phyloP scores from a whole-genome alignment of 1,140 invertebrate species.

The Antheraea pernyi region DNA sequence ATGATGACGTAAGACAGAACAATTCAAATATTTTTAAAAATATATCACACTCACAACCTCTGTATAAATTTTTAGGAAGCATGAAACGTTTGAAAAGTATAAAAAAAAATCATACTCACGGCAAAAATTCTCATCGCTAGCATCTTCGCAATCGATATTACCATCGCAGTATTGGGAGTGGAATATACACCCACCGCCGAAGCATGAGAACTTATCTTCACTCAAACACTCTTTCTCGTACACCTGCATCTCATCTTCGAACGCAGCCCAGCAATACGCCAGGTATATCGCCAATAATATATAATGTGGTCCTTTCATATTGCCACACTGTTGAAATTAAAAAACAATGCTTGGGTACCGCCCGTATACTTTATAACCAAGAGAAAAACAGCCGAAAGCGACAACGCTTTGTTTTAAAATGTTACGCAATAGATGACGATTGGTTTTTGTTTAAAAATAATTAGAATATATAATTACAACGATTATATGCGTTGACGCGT shows the following conservation, averaged over 20 bases:
- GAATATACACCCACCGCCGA: conserved; percentile 79
- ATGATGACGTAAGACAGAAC: no score
- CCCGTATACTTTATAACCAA: neutral
- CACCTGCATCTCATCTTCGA: conserved; percentile 45
- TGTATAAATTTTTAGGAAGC: no score
- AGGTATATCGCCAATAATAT: neutral
- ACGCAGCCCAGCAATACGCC: conserved; percentile 29
- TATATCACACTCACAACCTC: no score
- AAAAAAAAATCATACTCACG: conserved; percentile 37
- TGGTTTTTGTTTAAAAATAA: no score
- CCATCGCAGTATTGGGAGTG: conserved; percentile 81
- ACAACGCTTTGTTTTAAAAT: neutral
- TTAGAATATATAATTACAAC: no score
- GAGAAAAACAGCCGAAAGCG: neutral
- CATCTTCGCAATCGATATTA: conserved; percentile 81
- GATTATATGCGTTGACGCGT: no score
- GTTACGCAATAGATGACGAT: no score
- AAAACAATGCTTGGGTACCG: neutral
- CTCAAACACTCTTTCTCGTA: conserved; percentile 45
- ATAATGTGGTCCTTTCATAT: neutral
- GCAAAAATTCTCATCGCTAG: conserved; percentile 84
- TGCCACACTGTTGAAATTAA: neutral
- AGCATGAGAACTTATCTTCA: conserved; percentile 77
- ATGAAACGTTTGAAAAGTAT: neutral
- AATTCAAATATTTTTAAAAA: no score